These are phyloP conservation scores for Neostethus bicornis DNA, from an alignment of 2,797 vertebrate species.

Conservation along the genomic window DNA sequence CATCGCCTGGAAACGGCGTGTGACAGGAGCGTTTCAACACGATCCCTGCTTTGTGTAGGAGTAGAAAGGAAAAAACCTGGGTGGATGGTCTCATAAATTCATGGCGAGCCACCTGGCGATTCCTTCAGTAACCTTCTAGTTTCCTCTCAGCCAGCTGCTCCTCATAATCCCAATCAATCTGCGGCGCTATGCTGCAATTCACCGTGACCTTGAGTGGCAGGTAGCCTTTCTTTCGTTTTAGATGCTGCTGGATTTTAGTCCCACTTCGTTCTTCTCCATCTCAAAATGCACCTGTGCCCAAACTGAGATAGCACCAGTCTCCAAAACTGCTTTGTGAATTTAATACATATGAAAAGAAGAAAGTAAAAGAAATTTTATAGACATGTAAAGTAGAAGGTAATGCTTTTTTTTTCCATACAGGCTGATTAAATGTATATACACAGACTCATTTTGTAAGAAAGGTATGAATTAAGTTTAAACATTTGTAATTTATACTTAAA, in stretches of 20 bases:
- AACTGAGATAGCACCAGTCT: conserved; percentile 58
- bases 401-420: neutral
- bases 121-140: conserved; percentile 78
- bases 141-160: conserved; percentile 83
- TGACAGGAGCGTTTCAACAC: conserved; percentile 48
- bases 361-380: conserved; percentile 22
- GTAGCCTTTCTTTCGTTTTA: conserved; percentile 59
- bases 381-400: conserved; percentile 14
- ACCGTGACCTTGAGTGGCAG: conserved; percentile 77
- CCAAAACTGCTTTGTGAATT: conserved; percentile 45
- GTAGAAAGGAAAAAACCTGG: conserved; percentile 40
- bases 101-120: conserved; percentile 79
- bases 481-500: neutral
- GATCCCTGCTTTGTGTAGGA: conserved; percentile 37
- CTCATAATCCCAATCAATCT: conserved; percentile 79
- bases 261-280: conserved; percentile 72
- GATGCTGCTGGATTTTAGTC: conserved; percentile 44
- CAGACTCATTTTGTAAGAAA: neutral
- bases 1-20: conserved; percentile 22
- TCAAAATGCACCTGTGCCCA: conserved; percentile 78
- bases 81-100: conserved; percentile 71
- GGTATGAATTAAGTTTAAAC: neutral
- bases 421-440: conserved; percentile 5
- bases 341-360: conserved; percentile 28
- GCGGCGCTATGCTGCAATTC: conserved; percentile 57